These are phyloP conservation scores for Cremastinae sp. DNA, from an alignment of 2,888 invertebrate genomes.

Conservation along the genomic window DNA sequence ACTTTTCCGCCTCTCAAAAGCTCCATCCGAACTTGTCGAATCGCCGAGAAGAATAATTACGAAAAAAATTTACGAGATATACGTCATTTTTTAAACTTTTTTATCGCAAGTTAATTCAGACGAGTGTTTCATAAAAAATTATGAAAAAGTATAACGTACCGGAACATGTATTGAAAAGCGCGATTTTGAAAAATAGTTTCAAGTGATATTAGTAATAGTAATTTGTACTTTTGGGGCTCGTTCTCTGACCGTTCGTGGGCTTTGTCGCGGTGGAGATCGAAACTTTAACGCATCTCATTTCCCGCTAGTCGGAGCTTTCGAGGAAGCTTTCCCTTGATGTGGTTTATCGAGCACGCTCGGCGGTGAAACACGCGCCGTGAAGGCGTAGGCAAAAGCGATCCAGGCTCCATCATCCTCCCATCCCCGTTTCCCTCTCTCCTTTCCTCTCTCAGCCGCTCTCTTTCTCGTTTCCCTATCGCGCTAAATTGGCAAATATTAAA, in stretches of 20 bases:
- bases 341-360: constrained; percentile 71
- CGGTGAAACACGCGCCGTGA: constrained; percentile 30
- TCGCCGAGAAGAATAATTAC: constrained; percentile 8
- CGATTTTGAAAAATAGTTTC: too few relatives aligned
- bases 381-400: constrained; percentile 28
- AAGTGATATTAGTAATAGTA: constrained; percentile 16
- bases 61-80: background rate
- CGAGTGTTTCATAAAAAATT: too few relatives aligned
- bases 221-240: constrained; percentile 3
- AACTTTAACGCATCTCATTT: constrained; percentile 52
- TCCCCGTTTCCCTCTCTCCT: constrained; percentile 16
- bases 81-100: background rate
- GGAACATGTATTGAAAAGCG: too few relatives aligned
- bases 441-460: constrained; percentile 49
- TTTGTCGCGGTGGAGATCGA: constrained; percentile 32
- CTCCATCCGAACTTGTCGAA: constrained; percentile 41
- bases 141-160: too few relatives aligned
- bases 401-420: constrained; percentile 44
- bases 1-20: constrained; percentile 2
- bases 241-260: constrained; percentile 7
- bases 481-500: constrained; percentile 77
- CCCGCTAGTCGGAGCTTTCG: constrained; percentile 15
- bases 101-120: too few relatives aligned
- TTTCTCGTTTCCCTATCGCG: constrained; percentile 68
- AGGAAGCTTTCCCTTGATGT: constrained; percentile 70